Conservation (phyloP, 1,140 invertebrate species). For the Anastatus disparis region DNA sequence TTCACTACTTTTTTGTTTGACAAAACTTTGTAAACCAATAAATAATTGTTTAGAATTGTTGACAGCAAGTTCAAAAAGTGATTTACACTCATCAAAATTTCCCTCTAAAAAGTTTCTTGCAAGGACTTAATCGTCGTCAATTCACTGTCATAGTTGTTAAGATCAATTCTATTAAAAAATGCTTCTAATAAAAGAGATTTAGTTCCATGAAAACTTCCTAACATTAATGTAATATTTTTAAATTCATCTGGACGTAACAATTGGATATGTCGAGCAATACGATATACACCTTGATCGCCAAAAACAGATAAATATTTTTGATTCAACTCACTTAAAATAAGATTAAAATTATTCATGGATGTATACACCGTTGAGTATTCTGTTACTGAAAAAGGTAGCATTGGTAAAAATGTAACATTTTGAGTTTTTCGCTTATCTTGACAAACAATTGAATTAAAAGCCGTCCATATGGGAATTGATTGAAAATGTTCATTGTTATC, state of each 20-base stretch:
- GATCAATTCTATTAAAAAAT: no score
- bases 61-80: background rate
- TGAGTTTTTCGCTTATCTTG: background rate
- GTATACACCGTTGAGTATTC: background rate
- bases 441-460: background rate
- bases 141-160: background rate
- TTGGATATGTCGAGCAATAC: background rate
- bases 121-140: background rate
- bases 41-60: background rate
- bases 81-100: background rate
- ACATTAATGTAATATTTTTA: slow-evolving; percentile 17
- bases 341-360: no score
- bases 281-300: slow-evolving; percentile 9
- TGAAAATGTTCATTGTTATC: background rate
- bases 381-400: background rate
- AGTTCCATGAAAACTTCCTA: slow-evolving; percentile 29
- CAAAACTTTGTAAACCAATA: background rate
- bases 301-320: background rate
- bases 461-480: background rate
- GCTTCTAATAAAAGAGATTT: background rate
- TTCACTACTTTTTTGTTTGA: background rate
- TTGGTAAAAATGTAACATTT: background rate
- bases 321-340: background rate
- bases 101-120: background rate
- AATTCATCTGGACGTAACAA: no score